Evolutionary conservation across 1,140 invertebrate genomes (phyloP), one percentile per base, ranked within the genome.

Genomic region (Andricus grossulariae): DNA sequence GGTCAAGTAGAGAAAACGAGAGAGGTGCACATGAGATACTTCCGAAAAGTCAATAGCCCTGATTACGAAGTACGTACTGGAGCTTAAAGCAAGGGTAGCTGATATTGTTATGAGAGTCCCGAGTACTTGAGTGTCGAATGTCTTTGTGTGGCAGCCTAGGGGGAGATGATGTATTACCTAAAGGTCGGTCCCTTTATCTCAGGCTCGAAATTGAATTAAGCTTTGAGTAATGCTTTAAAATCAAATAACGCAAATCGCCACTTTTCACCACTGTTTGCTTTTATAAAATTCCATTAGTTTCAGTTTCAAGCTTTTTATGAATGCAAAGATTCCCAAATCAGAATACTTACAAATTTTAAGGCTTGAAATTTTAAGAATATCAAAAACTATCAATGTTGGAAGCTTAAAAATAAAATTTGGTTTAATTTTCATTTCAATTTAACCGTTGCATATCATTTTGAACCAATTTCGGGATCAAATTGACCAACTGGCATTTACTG

Each of bases 11-110:
- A 32, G 6, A 60, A 50, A 32, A n/a, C 16, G 25, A 6, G 10
- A 39, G 54, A 51, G 25, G 50, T 32, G 60, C 52, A 75, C 39
- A 75, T 52, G 50, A 76, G 75, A 71, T 73, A 73, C 77, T 81
- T 78, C 75, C 50, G 45, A 79, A 60, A 81, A 81, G 80, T 78
- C 77, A 81, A 81, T 81, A 77, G 77, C 79, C 73, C 79, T 78
- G 79, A 78, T 79, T 79, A 76, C 80, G 39, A 76, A 80, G 79
- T 77, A 50, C 71, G 55, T 25, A 32, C 57, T 21, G 57, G 57
- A 32, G 19, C 25, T 32, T 32, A 32, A 32, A 66, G 57, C 57
- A 25, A 66, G 57, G 57, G 57, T 66, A 25, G 25, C 25, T 32
- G 57, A 66, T 66, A 66, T 25, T 66, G 21, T 66, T 66, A 66